These are phyloP conservation scores for Ctenodactylus gundi DNA, from an alignment of 2,113 vertebrate genomes.

Conservation along the genomic window DNA sequence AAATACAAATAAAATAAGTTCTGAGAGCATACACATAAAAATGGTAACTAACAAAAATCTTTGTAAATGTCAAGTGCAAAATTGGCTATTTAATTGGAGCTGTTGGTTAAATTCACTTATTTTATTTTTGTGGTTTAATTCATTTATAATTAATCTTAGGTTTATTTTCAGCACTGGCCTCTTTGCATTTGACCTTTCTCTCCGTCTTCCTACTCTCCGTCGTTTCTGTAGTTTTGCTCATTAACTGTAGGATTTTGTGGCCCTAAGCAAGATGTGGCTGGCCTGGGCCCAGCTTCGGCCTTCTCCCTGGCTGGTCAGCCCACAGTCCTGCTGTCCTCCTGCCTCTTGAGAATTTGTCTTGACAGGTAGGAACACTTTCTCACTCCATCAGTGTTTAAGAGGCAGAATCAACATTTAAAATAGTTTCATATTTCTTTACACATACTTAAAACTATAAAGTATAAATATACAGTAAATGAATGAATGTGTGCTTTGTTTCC, in stretches of 20 bases:
- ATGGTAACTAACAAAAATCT: conserved; percentile 14
- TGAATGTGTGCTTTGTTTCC: neutral
- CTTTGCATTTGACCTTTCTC: conserved; percentile 41
- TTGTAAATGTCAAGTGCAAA: conserved; percentile 37
- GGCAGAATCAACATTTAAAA: conserved; percentile 47
- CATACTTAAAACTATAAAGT: conserved; percentile 43
- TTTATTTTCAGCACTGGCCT: conserved; percentile 52
- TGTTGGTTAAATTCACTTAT: neutral
- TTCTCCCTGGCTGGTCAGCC: neutral
- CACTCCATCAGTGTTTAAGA: neutral
- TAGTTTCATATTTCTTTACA: neutral
- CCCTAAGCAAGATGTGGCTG: neutral
- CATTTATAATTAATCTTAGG: conserved; percentile 63
- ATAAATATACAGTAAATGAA: conserved; percentile 43
- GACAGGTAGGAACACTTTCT: neutral
- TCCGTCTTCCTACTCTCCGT: neutral
- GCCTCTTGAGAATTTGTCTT: neutral
- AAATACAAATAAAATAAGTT: conserved; percentile 5
- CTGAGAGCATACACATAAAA: neutral
- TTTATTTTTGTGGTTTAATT: conserved; percentile 47
- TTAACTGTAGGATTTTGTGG: neutral
- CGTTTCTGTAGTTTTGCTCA: conserved; percentile 20
- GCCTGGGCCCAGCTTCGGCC: neutral
- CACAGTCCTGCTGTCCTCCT: accelerated
- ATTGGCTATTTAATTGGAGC: conserved; percentile 58